phyloP scores from a whole-genome alignment of 1,140 invertebrate genomes.

The Monomorium pharaonis region DNA sequence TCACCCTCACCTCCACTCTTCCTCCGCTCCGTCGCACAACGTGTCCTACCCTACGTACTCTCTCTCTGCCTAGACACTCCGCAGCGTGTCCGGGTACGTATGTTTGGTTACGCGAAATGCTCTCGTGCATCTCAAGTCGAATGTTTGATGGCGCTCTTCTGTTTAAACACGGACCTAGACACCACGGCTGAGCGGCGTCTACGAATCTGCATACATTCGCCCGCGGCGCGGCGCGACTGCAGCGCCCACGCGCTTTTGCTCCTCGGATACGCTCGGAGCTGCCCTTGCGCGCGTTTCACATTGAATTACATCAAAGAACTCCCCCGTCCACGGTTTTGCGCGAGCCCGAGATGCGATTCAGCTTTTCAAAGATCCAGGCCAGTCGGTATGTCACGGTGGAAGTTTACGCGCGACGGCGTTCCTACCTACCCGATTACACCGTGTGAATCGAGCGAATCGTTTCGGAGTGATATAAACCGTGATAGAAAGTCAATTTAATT shows the following conservation, averaged over 20 bases:
- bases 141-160: slow-evolving; percentile 74
- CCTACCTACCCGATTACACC: slow-evolving; percentile 12
- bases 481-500: not conserved
- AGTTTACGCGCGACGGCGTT: not conserved
- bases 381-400: not conserved
- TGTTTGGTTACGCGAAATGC: slow-evolving; percentile 75
- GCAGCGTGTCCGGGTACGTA: slow-evolving; percentile 70
- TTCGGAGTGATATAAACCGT: not conserved
- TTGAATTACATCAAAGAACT: slow-evolving; percentile 55
- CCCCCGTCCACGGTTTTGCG: slow-evolving; percentile 11
- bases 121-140: slow-evolving; percentile 74
- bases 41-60: not conserved
- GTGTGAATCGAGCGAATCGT: not conserved
- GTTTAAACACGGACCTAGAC: slow-evolving; percentile 71
- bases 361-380: not conserved
- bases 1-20: not conserved
- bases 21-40: not conserved
- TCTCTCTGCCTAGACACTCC: slow-evolving; percentile 35
- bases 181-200: slow-evolving; percentile 58
- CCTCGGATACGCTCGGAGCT: slow-evolving; percentile 1
- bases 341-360: slow-evolving; percentile 12
- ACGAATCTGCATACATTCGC: slow-evolving; percentile 65
- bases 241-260: slow-evolving; percentile 14
- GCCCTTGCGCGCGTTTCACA: slow-evolving; percentile 7
- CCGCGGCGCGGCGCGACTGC: slow-evolving; percentile 24